A percentile compares a stretch with the other conserved stretches of the same genome.
phyloP scores from a whole-genome alignment of 2,797 vertebrate species.

The Siniperca scherzeri region DNA sequence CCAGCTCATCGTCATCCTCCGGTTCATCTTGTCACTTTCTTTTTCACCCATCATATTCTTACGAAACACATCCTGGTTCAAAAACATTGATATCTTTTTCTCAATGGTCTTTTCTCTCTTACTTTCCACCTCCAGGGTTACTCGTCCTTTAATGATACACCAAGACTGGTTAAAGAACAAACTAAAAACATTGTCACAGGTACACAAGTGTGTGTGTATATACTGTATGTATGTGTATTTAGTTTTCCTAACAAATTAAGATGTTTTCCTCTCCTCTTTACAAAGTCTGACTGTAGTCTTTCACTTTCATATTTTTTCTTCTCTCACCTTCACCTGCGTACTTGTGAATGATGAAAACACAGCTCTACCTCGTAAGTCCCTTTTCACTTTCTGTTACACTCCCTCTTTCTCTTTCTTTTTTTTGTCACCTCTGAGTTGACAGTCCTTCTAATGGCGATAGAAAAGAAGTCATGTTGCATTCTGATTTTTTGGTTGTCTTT shows the following conservation, averaged over 20 bases:
- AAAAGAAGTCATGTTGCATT: not conserved
- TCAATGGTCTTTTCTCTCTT: constrained; percentile 28
- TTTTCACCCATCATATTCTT: not conserved
- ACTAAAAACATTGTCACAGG: constrained; percentile 88
- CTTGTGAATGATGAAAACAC: constrained; percentile 56
- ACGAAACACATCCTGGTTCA: not conserved
- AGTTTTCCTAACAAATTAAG: not conserved
- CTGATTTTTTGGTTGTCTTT: not conserved
- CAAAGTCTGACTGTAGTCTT: constrained; percentile 25
- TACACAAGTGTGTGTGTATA: constrained; percentile 63
- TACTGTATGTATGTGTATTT: constrained; percentile 12
- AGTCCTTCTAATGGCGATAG: not conserved
- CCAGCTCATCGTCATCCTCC: not conserved
- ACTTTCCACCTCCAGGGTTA: constrained; percentile 87
- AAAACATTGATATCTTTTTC: not conserved
- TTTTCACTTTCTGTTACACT: constrained; percentile 3
- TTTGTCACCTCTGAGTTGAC: not conserved
- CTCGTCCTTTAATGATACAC: constrained; percentile 91
- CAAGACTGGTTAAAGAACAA: constrained; percentile 90
- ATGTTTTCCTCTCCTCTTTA: not conserved
- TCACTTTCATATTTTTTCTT: constrained; percentile 42
- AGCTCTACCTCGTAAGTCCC: constrained; percentile 86
- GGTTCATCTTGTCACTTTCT: not conserved
- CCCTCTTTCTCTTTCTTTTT: not conserved
- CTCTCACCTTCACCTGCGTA: constrained; percentile 32